A percentile compares a stretch with the other conserved stretches of the same genome.
These are phyloP conservation scores for Halcyon badia DNA, from an alignment of 2,797 vertebrate species.

Conservation along the genomic window DNA sequence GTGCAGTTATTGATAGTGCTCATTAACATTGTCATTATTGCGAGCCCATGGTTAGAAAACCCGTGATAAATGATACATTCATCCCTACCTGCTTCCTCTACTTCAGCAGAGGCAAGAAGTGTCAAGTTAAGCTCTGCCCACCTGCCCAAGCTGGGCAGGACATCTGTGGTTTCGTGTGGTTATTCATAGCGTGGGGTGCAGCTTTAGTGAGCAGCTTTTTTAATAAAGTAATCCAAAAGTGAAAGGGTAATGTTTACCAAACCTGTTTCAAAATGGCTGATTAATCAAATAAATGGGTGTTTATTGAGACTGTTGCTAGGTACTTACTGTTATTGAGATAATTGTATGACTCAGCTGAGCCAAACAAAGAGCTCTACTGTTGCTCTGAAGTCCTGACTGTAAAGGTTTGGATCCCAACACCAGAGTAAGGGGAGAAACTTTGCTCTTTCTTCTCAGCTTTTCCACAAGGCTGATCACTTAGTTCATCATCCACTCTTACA, in stretches of 20 bases:
- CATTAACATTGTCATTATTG: not conserved
- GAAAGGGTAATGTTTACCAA: constrained; percentile 56
- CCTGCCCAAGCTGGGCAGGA: not conserved
- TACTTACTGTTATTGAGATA: constrained; percentile 61
- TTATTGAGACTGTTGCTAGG: constrained; percentile 69
- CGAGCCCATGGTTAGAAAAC: not conserved
- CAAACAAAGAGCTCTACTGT: constrained; percentile 66
- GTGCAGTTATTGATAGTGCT: not conserved
- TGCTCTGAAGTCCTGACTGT: not conserved
- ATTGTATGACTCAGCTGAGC: constrained; percentile 63
- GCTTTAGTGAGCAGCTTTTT: constrained; percentile 40
- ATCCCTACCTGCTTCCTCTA: not conserved
- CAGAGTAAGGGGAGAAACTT: not conserved
- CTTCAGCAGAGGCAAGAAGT: not conserved
- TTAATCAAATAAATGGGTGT: constrained; percentile 70
- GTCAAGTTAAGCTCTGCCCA: not conserved
- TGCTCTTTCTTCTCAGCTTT: not conserved
- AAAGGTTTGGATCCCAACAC: constrained; percentile 6
- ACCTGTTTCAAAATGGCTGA: constrained; percentile 57
- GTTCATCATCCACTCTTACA: not conserved
- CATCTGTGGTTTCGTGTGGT: not conserved
- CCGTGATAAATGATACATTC: rapidly evolving
- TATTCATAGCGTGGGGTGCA: not conserved
- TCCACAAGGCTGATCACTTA: not conserved
- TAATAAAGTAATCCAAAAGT: constrained; percentile 33